Evolutionary conservation across 2,113 vertebrate species (phyloP).

Genomic region (Taxidea taxus): DNA sequence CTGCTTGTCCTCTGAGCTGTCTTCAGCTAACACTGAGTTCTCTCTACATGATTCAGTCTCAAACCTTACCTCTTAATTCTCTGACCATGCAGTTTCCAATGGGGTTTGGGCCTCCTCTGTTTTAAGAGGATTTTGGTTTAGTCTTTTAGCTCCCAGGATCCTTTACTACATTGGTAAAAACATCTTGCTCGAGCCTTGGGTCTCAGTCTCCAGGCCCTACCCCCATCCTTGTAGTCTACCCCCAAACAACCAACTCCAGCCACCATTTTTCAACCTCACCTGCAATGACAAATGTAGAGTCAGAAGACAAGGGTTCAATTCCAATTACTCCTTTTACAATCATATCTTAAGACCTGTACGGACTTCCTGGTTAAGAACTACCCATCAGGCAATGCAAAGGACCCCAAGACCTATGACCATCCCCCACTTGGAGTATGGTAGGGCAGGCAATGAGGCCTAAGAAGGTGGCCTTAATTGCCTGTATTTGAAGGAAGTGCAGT

Average conservation of each 20-base stretch:
- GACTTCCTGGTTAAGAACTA: neutral
- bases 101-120: neutral
- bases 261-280: neutral
- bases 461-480: neutral
- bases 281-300: neutral
- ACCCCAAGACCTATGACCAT: neutral
- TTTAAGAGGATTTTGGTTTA: neutral
- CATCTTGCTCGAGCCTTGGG: neutral
- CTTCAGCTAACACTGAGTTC: neutral
- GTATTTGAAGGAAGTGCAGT: neutral
- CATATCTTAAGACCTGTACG: neutral
- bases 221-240: neutral
- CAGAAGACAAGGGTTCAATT: neutral
- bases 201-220: neutral
- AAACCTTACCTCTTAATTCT: neutral
- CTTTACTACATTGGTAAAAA: neutral
- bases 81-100: neutral
- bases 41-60: neutral
- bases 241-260: neutral
- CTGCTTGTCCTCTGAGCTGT: neutral
- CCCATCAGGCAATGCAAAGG: neutral
- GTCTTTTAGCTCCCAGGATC: neutral
- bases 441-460: neutral
- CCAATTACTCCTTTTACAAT: neutral
- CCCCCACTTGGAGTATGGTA: neutral